These are phyloP conservation scores for Beaufortia kweichowensis DNA, from an alignment of 2,113 vertebrate species.

Conservation along the genomic window DNA sequence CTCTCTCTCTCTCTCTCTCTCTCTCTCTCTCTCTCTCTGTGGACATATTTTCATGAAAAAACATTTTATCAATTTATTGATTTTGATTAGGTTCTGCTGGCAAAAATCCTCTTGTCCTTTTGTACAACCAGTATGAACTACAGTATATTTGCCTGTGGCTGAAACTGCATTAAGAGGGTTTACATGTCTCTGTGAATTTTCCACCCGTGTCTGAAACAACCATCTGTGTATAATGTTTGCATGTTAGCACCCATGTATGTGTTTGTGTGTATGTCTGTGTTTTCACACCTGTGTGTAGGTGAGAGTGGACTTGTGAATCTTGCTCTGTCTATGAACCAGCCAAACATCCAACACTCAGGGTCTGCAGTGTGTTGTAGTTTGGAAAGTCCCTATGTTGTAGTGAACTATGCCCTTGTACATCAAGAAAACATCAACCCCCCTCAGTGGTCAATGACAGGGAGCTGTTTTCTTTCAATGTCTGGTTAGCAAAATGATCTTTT, in stretches of 20 bases:
- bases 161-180: conserved; percentile 11
- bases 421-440: conserved; percentile 8
- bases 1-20: background rate
- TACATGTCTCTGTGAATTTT: conserved; percentile 26
- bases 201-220: conserved; percentile 16
- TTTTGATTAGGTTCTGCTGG: too few relatives aligned
- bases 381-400: conserved; percentile 47
- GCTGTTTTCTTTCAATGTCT: conserved; percentile 19
- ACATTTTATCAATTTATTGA: too few relatives aligned
- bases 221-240: conserved; percentile 5
- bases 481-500: conserved; percentile 12
- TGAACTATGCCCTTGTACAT: conserved; percentile 27
- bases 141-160: background rate
- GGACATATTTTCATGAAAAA: too few relatives aligned
- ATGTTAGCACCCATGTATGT: background rate
- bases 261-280: conserved; percentile 15
- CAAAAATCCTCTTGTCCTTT: background rate
- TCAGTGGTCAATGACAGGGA: background rate
- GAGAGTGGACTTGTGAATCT: conserved; percentile 39
- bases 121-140: background rate
- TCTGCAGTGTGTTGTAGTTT: conserved; percentile 14
- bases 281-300: conserved; percentile 30
- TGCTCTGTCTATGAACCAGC: conserved; percentile 5
- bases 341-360: background rate
- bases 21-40: too few relatives aligned